A percentile compares a stretch with the other conserved stretches of the same genome.
Evolutionary conservation across 2,888 invertebrate species (phyloP).

Genomic region (Agrochola circellaris): DNA sequence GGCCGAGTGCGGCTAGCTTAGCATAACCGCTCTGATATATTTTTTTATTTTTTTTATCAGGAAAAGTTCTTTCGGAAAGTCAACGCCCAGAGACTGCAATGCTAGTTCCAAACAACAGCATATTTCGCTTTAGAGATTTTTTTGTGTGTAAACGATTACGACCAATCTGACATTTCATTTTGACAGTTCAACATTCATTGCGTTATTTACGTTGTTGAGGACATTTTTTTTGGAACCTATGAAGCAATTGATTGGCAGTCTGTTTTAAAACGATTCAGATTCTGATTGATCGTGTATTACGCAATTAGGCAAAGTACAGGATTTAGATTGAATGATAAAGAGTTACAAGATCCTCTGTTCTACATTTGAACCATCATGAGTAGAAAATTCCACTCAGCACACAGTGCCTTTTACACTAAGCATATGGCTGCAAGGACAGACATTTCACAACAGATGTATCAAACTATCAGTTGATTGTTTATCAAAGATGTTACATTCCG

Average conservation of each 20-base stretch:
- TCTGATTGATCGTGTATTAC: no score
- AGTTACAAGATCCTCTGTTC: neutral
- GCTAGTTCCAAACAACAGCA: neutral
- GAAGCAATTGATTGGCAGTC: no score
- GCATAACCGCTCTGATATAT: no score
- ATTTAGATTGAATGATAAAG: neutral
- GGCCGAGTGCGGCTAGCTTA: neutral
- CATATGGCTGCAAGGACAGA: conserved; percentile 60
- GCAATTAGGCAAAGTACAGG: no score
- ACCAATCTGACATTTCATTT: no score
- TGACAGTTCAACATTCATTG: no score
- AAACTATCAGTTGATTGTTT: conserved; percentile 50
- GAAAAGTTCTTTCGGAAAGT: neutral
- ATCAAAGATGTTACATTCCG: conserved; percentile 40
- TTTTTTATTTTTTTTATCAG: no score
- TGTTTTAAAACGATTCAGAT: no score
- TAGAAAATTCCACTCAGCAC: conserved; percentile 29
- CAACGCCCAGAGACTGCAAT: neutral
- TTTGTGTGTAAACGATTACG: no score
- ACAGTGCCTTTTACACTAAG: conserved; percentile 27
- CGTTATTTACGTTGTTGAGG: no score
- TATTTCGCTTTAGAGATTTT: neutral
- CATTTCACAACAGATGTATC: conserved; percentile 57
- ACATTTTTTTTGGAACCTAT: no score
- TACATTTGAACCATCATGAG: conserved; percentile 1